Conservation (phyloP, 2,888 invertebrate genomes). For the Agrilus mali region DNA sequence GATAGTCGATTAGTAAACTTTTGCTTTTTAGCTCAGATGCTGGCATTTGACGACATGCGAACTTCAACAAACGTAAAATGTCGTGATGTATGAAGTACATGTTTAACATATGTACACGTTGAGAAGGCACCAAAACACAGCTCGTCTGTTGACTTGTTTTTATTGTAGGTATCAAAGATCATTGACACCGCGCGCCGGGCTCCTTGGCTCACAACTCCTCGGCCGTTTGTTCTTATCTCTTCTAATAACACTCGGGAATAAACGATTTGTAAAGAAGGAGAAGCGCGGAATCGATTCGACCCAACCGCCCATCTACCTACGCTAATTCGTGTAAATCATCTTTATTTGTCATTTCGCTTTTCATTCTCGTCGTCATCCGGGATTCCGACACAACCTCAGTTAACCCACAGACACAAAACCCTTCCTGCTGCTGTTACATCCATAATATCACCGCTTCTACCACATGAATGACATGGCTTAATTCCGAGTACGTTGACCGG, state of each 20-base stretch:
- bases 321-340: too few relatives aligned
- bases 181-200: slow-evolving; percentile 26
- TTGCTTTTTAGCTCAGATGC: too few relatives aligned
- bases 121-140: slow-evolving; percentile 23
- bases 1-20: too few relatives aligned
- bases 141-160: slow-evolving; percentile 13
- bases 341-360: not conserved
- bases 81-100: slow-evolving; percentile 1
- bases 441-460: slow-evolving; percentile 9
- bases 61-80: too few relatives aligned
- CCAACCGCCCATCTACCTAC: too few relatives aligned
- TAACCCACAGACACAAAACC: slow-evolving; percentile 22
- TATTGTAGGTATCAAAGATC: slow-evolving; percentile 22
- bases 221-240: too few relatives aligned
- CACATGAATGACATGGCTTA: slow-evolving; percentile 18
- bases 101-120: slow-evolving; percentile 16
- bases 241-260: too few relatives aligned
- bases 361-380: slow-evolving; percentile 2
- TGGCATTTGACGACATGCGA: too few relatives aligned
- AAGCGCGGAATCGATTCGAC: slow-evolving; percentile 3
- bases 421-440: slow-evolving; percentile 12
- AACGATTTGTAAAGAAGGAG: not conserved
- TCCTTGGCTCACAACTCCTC: too few relatives aligned
- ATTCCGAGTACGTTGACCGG: slow-evolving; percentile 19
- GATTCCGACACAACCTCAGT: slow-evolving; percentile 15